Conservation (phyloP, 37 sponge, comb jelly and placozoan species). For the Theonella swinhoei region DNA sequence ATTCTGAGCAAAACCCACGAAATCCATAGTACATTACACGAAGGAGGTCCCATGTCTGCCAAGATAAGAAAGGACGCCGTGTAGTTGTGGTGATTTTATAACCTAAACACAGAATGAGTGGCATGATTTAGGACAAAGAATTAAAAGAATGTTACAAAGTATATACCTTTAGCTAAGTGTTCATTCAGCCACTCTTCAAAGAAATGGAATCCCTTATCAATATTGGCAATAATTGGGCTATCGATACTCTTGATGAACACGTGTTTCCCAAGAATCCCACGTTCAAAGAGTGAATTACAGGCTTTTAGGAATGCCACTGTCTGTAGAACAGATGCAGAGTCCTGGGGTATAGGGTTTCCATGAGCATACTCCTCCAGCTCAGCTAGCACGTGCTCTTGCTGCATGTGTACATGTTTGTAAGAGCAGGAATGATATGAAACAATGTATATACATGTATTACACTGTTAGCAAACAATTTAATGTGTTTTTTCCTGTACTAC, state of each 20-base stretch:
- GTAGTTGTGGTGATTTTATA: not conserved
- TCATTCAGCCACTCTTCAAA: conserved; percentile 10
- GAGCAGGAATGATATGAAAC: too few species aligned
- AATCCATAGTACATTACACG: conserved; percentile 22
- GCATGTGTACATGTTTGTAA: not conserved
- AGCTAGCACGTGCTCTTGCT: conserved; percentile 44
- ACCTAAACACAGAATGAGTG: not conserved
- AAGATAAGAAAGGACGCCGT: not conserved
- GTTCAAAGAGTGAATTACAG: conserved; percentile 41
- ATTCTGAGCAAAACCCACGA: conserved; percentile 15
- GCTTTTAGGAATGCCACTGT: conserved; percentile 20
- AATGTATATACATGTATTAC: too few species aligned
- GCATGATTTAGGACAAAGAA: too few species aligned
- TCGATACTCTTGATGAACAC: not conserved
- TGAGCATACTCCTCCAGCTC: conserved; percentile 21
- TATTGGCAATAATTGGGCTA: conserved; percentile 1
- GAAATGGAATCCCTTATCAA: conserved; percentile 30
- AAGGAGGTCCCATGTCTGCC: conserved; percentile 45
- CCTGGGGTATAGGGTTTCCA: conserved; percentile 7
- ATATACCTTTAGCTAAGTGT: conserved; percentile 9
- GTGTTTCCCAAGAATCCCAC: conserved; percentile 17
- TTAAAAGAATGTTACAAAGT: too few species aligned
- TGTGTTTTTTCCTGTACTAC: too few species aligned
- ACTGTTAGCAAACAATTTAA: too few species aligned
- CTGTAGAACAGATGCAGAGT: not conserved